Evolutionary conservation across 2,888 invertebrate species (phyloP), one percentile per base, ranked within the genome.

Genomic region (Athetis lepigone): DNA sequence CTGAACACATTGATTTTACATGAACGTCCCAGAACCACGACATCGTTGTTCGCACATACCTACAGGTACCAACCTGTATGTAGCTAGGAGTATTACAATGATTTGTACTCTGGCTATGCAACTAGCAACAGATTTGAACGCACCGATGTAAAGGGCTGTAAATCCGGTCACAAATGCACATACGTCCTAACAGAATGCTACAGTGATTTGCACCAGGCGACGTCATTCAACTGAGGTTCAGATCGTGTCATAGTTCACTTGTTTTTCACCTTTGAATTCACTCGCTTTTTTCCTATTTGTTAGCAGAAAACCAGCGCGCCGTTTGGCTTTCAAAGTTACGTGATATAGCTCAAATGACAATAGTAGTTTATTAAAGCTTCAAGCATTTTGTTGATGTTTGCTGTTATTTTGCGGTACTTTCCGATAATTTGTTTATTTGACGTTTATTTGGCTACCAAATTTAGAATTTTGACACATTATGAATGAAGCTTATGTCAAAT

Each of bases 1-100:
- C 88, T 85, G 87, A 85, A 81, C 67, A 79, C 81, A 80, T 80
- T 80, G 87, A 85, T 86, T 86, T 81, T 81, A 80, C 83, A 80
- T 83, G 83, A 82, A 77, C 80, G 60, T 73, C 75, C 74, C 45
- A 75, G 59, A 59, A 68, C 74, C 61, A 64, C 70, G 58, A 75
- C 64, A 70, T 27, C 59, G 68, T 62, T 78, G 76, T 75, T 72
- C 75, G 65, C 72, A 77, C 69, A 46, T 77, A 69, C 59, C 45
- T 70, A 52, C 54, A 49, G 39, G 29, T 66, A 70, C 56, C 19
- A 37, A 40, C 43, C 52, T 64, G 11, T 56, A 33, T 58, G 43
- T 54, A 42, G 46, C 59, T 52, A 49, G 51, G 45, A 62, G 56
- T 70, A 67, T 59, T 75, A 75, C 79, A 75, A 61, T 76, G 76